A percentile compares a stretch with the other conserved stretches of the same genome.
These are phyloP conservation scores for Microplitis manilae DNA, from an alignment of 2,888 invertebrate genomes.

Conservation along the genomic window DNA sequence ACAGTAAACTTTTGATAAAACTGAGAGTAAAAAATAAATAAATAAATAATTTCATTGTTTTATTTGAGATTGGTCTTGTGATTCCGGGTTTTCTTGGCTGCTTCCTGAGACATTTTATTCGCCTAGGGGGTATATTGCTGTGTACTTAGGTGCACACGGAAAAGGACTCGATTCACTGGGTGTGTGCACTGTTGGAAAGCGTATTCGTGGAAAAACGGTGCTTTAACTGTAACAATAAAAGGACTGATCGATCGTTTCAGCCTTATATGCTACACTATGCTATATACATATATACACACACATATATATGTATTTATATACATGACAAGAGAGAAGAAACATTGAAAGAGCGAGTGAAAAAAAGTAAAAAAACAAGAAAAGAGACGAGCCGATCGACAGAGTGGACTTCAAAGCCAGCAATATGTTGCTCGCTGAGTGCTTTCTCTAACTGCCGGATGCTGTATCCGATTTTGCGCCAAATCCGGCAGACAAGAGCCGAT, in stretches of 20 bases:
- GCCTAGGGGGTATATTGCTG: conserved; percentile 20
- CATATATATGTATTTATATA: background rate
- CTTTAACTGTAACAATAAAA: conserved; percentile 25
- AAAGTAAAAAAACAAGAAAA: background rate
- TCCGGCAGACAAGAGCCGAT: conserved; percentile 30
- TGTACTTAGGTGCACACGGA: conserved; percentile 18
- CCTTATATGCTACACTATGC: conserved; percentile 6
- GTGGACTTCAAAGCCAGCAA: conserved; percentile 29
- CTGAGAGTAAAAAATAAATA: background rate
- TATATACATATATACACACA: background rate
- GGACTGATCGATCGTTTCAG: conserved; percentile 32
- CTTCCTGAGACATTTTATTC: conserved; percentile 4
- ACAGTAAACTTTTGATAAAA: background rate
- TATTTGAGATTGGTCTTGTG: background rate
- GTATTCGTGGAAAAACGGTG: conserved; percentile 30
- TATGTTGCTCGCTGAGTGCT: conserved; percentile 38
- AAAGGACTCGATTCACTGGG: conserved; percentile 18
- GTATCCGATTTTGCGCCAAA: conserved; percentile 35
- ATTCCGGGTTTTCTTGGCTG: conserved; percentile 8
- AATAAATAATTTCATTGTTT: conserved; percentile 7
- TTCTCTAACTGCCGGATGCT: conserved; percentile 40
- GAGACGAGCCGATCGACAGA: conserved; percentile 11
- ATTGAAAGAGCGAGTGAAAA: background rate
- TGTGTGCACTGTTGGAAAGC: conserved; percentile 20
- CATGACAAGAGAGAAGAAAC: no score